Evolutionary conservation across 1,140 invertebrate species (phyloP).

Genomic region (Orchesella cincta): DNA sequence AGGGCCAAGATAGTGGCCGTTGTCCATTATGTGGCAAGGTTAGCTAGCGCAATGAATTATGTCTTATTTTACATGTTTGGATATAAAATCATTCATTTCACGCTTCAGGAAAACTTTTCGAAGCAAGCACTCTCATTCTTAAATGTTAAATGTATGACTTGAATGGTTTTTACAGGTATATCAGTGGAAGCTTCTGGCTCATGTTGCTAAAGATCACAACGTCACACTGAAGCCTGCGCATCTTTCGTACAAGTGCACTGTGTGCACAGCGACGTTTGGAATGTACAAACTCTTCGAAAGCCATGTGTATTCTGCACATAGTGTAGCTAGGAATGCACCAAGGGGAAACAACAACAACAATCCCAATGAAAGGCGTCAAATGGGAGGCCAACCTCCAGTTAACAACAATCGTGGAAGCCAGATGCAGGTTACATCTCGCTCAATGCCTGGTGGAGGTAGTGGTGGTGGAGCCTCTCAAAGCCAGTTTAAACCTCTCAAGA

Average conservation of each 20-base stretch:
- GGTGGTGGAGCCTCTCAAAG: slow-evolving; percentile 44
- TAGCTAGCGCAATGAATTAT: no score
- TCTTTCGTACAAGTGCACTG: slow-evolving; percentile 90
- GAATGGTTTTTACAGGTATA: slow-evolving; percentile 69
- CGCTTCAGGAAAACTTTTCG: no score
- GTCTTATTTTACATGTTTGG: background rate
- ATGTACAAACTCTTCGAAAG: slow-evolving; percentile 94
- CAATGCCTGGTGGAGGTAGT: slow-evolving; percentile 20
- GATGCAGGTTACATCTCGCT: slow-evolving; percentile 48
- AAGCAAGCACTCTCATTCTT: no score
- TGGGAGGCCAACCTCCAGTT: slow-evolving; percentile 26
- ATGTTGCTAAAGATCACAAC: slow-evolving; percentile 85
- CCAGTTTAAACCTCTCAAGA: slow-evolving; percentile 75
- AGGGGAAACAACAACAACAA: slow-evolving; percentile 59
- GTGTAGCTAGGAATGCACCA: slow-evolving; percentile 77
- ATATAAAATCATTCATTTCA: no score
- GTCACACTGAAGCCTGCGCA: slow-evolving; percentile 88
- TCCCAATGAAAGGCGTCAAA: background rate
- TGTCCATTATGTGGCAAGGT: slow-evolving; percentile 91
- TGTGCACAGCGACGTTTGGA: slow-evolving; percentile 89
- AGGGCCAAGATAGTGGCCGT: slow-evolving; percentile 87
- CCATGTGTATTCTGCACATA: slow-evolving; percentile 89
- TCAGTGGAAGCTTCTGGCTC: slow-evolving; percentile 87
- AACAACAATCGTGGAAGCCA: slow-evolving; percentile 35
- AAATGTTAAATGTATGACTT: no score